Evolutionary conservation across 2,888 invertebrate species (phyloP), one percentile per base, ranked within the genome.

Genomic region (Chesias legatella): DNA sequence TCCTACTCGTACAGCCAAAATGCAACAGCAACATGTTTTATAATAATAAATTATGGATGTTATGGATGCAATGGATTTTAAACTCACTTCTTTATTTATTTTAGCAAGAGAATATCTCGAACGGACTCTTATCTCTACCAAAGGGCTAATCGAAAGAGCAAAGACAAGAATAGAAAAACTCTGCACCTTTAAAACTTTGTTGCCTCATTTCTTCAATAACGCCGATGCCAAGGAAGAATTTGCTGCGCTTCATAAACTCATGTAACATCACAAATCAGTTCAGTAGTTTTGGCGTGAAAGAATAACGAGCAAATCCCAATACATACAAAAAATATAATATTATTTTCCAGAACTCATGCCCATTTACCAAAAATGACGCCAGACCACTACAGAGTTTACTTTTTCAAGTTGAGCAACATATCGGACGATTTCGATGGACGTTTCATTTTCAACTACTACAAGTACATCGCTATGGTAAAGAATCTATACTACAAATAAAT

Each of bases 101-200:
- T 5, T 63, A 80, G 82, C 58, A n/a, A 52, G 65, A 35, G 51
- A 49, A 3, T 78, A 73, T 35, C 46, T 79, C 6, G 81, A 81
- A 48, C 55, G 62, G 0, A 63, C 65, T 0, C 42, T 81, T 0
- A 48, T 78, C 10, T 23, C 48, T 1, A 39, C 48, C 1, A 81
- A 81, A 43, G 81, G 81, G 0, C 62, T 68, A 0, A 28, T 78
- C 1, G 82, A 82, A 32, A 54, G 65, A 31, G 68, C 79, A 0
- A 81, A 81, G 26, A 40, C 34, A 2, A 62, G 67, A 23, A 33
- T 80, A 0, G 80, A 81, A 17, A 78, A 61, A 33, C 45, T 72
- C 0, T 78, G 75, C 22, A 79, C 79, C 0, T 56, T 72, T 33
- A 72, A 67, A 38, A 75, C 73, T 0, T 11, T 77, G 17, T 43